Evolutionary conservation across 2,113 vertebrate genomes (phyloP).

Genomic region (Pteropus alecto): DNA sequence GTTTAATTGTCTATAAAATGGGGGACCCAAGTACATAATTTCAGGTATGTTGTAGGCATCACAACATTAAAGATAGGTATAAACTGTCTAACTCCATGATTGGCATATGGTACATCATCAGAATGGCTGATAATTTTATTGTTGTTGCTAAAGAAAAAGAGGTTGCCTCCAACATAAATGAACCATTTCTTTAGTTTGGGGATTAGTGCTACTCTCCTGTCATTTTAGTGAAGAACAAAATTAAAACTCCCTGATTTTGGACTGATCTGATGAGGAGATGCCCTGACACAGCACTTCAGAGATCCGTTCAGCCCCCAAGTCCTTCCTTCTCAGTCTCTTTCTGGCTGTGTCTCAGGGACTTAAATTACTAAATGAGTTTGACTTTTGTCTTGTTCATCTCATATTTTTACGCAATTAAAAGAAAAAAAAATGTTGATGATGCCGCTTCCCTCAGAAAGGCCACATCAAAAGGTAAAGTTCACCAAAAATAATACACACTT

Average conservation of each 20-base stretch:
- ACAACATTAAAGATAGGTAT: neutral
- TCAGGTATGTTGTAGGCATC: neutral
- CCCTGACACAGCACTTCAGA: neutral
- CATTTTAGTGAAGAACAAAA: neutral
- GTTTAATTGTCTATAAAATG: neutral
- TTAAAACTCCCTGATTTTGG: neutral
- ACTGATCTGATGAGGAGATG: neutral
- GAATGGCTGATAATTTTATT: neutral
- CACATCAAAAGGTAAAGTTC: slow-evolving; percentile 64
- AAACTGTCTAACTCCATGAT: neutral
- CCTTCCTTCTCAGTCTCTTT: slow-evolving; percentile 8
- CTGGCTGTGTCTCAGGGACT: slow-evolving; percentile 36
- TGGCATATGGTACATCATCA: neutral
- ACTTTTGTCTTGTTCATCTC: slow-evolving; percentile 58
- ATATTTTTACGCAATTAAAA: slow-evolving; percentile 60
- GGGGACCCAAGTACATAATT: neutral
- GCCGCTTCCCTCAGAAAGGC: slow-evolving; percentile 59
- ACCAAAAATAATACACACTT: slow-evolving; percentile 71
- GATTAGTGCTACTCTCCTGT: neutral
- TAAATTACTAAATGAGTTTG: slow-evolving; percentile 39
- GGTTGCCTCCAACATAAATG: neutral
- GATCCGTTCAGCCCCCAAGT: neutral
- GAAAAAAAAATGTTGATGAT: slow-evolving; percentile 59
- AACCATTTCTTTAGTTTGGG: neutral
- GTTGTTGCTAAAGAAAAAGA: neutral